phyloP scores from a whole-genome alignment of 2,888 invertebrate species.

The Cryptophagus acutangulus region DNA sequence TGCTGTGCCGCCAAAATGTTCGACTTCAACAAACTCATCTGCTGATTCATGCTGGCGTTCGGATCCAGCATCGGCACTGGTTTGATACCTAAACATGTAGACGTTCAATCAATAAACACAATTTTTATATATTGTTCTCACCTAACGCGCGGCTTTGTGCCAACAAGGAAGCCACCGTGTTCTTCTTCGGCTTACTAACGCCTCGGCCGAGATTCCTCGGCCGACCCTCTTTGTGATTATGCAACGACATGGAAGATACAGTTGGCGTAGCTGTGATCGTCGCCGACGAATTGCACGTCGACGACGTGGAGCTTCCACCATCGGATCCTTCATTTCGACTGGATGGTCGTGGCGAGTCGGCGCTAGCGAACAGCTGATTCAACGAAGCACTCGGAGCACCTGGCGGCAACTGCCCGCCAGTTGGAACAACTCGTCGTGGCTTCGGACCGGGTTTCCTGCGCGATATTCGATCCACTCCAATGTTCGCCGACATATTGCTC shows the following conservation, averaged over 20 bases:
- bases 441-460: conserved; percentile 72
- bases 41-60: conserved; percentile 54
- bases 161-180: conserved; percentile 81
- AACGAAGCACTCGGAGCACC: conserved; percentile 53
- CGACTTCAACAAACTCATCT: conserved; percentile 54
- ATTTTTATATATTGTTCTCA: not conserved
- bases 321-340: conserved; percentile 47
- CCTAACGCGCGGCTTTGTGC: conserved; percentile 81
- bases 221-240: conserved; percentile 64
- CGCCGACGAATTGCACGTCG: conserved; percentile 33
- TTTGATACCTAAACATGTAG: no score
- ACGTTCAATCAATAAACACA: conserved; percentile 16
- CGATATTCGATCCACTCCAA: conserved; percentile 53
- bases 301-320: conserved; percentile 39
- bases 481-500: conserved; percentile 53
- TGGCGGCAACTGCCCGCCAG: conserved; percentile 49
- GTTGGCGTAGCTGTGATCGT: conserved; percentile 28
- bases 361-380: conserved; percentile 55
- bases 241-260: conserved; percentile 14
- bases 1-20: conserved; percentile 68
- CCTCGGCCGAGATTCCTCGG: conserved; percentile 81
- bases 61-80: conserved; percentile 61
- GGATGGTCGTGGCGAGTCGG: conserved; percentile 56
- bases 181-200: conserved; percentile 87
- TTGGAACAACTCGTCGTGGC: conserved; percentile 55